A percentile compares a stretch with the other conserved stretches of the same genome.
Conservation (phyloP, 2,888 invertebrate species). For the Lasioglossum zephyrum region DNA sequence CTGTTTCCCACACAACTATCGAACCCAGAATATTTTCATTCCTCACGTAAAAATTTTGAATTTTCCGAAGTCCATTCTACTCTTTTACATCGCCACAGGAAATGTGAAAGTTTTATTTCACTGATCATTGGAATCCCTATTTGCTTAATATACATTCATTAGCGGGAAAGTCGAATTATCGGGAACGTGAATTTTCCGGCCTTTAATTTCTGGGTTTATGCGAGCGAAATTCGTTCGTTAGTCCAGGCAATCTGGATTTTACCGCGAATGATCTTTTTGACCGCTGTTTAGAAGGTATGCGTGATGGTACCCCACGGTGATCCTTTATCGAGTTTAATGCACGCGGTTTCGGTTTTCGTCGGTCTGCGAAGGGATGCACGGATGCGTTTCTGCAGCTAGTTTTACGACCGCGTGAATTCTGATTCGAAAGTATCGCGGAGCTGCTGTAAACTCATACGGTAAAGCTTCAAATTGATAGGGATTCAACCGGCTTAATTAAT, state of each 20-base stretch:
- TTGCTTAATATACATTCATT: not conserved
- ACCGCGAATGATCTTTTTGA: not conserved
- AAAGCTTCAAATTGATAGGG: not conserved
- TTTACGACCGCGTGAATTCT: not conserved
- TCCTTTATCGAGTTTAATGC: conserved; percentile 1
- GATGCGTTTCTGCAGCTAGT: not conserved
- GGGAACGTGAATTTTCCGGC: not conserved
- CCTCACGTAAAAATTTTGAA: not conserved
- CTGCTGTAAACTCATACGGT: not conserved
- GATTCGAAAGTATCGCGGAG: not conserved
- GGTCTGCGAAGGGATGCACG: not conserved
- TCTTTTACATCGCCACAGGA: not conserved
- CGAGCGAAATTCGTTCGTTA: not conserved
- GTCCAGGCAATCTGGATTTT: not conserved
- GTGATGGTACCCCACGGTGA: not conserved
- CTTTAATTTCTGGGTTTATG: not conserved
- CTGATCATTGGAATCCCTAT: not conserved
- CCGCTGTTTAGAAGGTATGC: not conserved
- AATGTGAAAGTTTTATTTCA: not conserved
- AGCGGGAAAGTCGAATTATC: not conserved
- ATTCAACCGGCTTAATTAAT: not conserved
- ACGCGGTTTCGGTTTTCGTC: conserved; percentile 3
- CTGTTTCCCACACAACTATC: not conserved
- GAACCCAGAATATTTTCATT: not conserved
- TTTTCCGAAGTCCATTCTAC: not conserved